Percentiles rank a stretch among this genome's conserved stretches.
Evolutionary conservation across 2,113 vertebrate species (phyloP).

Genomic region (Recurvirostra avosetta): DNA sequence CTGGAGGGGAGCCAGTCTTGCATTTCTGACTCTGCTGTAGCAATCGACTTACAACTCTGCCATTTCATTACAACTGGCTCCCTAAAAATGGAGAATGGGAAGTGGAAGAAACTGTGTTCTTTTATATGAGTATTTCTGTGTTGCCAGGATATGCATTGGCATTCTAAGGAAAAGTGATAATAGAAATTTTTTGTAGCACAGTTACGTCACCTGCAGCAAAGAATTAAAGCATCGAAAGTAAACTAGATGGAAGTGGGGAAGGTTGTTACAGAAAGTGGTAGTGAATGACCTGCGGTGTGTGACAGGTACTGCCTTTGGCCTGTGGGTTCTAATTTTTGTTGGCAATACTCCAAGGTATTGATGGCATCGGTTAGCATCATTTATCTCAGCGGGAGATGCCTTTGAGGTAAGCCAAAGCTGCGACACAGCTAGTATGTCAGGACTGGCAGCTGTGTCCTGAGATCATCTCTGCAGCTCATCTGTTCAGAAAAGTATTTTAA

Average conservation of each 20-base stretch:
- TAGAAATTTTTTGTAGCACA: neutral
- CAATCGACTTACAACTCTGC: neutral
- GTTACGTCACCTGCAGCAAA: neutral
- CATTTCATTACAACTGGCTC: neutral
- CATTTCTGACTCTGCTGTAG: neutral
- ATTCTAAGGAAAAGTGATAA: neutral
- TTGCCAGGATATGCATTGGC: neutral
- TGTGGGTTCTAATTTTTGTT: neutral
- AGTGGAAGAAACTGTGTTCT: neutral
- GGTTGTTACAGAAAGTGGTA: neutral
- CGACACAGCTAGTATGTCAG: neutral
- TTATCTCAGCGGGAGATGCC: neutral
- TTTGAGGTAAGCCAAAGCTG: conserved; percentile 20
- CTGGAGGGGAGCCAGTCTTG: neutral
- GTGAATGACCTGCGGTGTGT: neutral
- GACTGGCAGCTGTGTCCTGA: neutral
- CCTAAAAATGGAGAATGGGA: neutral
- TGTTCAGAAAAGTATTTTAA: neutral
- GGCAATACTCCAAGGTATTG: neutral
- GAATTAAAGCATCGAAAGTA: neutral
- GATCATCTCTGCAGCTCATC: neutral
- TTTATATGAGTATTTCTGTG: neutral
- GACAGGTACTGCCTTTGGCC: neutral
- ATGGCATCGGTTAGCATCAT: neutral
- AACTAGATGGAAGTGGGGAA: neutral